Conservation (phyloP, 2,888 invertebrate genomes). For the Congeria kusceri region DNA sequence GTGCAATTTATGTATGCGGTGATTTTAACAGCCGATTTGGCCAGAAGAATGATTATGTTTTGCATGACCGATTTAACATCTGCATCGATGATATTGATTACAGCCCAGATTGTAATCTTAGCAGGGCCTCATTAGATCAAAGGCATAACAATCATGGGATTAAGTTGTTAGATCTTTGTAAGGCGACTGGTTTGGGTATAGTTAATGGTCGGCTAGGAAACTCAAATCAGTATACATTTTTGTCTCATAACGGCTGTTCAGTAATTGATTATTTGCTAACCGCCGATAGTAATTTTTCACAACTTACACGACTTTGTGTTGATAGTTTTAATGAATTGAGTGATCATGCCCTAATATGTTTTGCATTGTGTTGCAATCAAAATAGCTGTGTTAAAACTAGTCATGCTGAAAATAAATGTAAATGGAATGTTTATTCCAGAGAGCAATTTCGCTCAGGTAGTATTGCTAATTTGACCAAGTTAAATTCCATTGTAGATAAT, state of each 20-base stretch:
- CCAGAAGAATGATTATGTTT: no score
- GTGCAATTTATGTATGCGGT: neutral
- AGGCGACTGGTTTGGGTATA: conserved; percentile 6
- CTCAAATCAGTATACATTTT: neutral
- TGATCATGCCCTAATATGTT: neutral
- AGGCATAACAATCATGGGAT: conserved; percentile 12
- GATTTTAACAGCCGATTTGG: no score
- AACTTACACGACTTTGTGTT: neutral
- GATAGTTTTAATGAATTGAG: neutral
- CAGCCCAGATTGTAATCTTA: neutral
- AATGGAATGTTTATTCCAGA: neutral
- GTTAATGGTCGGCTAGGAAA: conserved; percentile 9
- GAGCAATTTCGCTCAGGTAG: neutral
- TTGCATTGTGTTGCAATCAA: neutral
- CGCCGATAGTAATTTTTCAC: conserved; percentile 5
- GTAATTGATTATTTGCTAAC: conserved; percentile 26
- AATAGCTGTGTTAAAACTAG: neutral
- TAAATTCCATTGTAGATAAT: neutral
- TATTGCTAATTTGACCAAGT: neutral
- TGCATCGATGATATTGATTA: no score
- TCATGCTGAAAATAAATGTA: neutral
- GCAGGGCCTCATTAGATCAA: conserved; percentile 18
- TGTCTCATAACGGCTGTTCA: neutral
- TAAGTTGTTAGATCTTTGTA: conserved; percentile 22
- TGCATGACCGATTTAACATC: no score